Evolutionary conservation across 2,888 invertebrate genomes (phyloP), one percentile per base, ranked within the genome.

Genomic region (Acrocyrtus sp.): DNA sequence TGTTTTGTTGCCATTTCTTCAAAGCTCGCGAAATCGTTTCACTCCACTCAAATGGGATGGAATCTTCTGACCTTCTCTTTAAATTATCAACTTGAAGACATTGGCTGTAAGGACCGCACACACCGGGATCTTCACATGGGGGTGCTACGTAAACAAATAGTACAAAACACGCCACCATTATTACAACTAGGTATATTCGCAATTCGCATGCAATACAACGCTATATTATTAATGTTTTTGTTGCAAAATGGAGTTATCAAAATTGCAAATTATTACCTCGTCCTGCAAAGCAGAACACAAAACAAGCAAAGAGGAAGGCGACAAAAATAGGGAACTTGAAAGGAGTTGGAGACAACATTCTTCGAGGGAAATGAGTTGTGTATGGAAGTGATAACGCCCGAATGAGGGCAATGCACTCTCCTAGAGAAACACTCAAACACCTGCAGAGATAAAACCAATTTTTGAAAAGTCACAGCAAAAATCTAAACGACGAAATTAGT

Each of bases 11-110:
- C 50, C 62, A 79, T 57, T 74, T 73, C 50, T 78, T 79, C 26
- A 81, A 47, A 24, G 77, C 78, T 61, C 78, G 50, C 8, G 78
- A 73, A 24, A 78, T 73, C 0, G 70, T 70, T 10, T 63, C 51
- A 15, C 74, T 66, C 78, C 76, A 76, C 19, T 77, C 74, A 29
- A 68, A 72, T 15, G 50, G 34, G 8, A 68, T 41, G 8, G 73
- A 72, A 70, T 81, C 81, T 45, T 81, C 81, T 47, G 78, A 78
- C 26, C 81, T 58, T 26, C 75, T 54, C 53, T 81, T 81, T n/a
- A 81, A 56, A 66, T 81, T 81, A 69, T 79, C 81, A 21, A 81
- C 81, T 69, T 81, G 78, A 24, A 81, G 74, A 75, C 81, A 81
- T 41, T 78, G 77, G 41, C 78, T 78, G 77, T 73, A 79, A 0